Evolutionary conservation across 1,140 invertebrate species (phyloP), one percentile per base, ranked within the genome.

Genomic region (Eueides isabella): DNA sequence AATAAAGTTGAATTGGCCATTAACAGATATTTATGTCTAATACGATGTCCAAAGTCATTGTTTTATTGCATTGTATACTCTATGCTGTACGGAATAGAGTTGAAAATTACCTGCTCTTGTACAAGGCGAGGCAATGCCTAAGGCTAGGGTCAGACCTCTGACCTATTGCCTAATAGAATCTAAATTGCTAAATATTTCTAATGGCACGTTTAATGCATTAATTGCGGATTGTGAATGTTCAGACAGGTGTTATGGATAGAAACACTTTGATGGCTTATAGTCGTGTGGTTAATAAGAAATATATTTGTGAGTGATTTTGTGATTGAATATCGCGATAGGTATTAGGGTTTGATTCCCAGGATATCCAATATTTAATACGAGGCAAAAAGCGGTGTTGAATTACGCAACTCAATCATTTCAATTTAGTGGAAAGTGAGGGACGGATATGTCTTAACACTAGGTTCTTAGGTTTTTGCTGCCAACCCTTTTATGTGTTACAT

Each of bases 111-210:
- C 28, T 67, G 38, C 35, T 14, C 16, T 4, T 28, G 9, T 2
- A 31, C 28, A 62, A 69, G 72, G 63, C 67, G 64, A 71, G 64
- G 61, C 72, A 76, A 61, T 44, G 55, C 61, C 65, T 65, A 65
- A 72, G 70, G 66, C 35, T 67, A 67, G 48, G 61, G 67, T 74
- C 73, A 64, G 68, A 77, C 72, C 75, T 67, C 48, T 80, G 72
- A 74, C 78, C 75, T 80, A 74, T 80, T 74, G 72, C 72, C 65
- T 67, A 74, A 74, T 77, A 63, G 74, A 74, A 71, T 77, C 72
- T 77, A 74, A 77, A 77, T 77, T 74, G 72, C 76, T 77, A 77
- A 77, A 74, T 72, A 72, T 72, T 71, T 74, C 41, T 77, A 77
- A 77, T 77, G 72, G 76, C 70, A 44, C 35, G 67, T 63, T 69